phyloP scores from a whole-genome alignment of 2,888 invertebrate species.

The Agonopterix heracliana region DNA sequence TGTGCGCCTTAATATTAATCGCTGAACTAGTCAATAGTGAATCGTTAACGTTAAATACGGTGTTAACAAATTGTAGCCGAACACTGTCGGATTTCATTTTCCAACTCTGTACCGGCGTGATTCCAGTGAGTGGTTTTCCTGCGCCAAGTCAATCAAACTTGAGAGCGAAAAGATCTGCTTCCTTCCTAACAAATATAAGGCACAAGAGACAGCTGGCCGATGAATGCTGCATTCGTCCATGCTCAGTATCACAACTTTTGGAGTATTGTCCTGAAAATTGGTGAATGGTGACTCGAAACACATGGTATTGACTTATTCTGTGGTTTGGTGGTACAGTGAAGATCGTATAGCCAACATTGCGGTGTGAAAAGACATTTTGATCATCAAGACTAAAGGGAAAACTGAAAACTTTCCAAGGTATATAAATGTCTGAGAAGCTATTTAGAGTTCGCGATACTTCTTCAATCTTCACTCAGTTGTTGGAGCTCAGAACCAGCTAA shows the following conservation, averaged over 20 bases:
- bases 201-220: conserved; percentile 44
- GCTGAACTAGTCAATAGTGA: conserved; percentile 33
- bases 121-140: conserved; percentile 25
- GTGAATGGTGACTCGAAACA: conserved; percentile 28
- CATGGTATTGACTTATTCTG: neutral
- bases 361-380: no score
- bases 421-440: no score
- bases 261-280: conserved; percentile 59
- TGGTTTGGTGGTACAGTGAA: neutral
- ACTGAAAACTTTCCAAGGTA: no score
- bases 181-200: conserved; percentile 35
- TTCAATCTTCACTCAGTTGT: no score
- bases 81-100: conserved; percentile 37
- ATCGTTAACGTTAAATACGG: conserved; percentile 35
- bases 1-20: conserved; percentile 37
- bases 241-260: conserved; percentile 49
- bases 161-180: conserved; percentile 42
- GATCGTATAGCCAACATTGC: no score
- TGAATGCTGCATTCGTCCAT: conserved; percentile 50
- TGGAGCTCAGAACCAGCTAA: no score
- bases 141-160: conserved; percentile 29
- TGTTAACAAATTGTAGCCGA: conserved; percentile 44
- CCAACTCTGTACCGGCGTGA: conserved; percentile 41
- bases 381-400: no score
- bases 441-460: no score